Conservation (phyloP, 2,797 vertebrate genomes). For the Phoxinus dragarum region DNA sequence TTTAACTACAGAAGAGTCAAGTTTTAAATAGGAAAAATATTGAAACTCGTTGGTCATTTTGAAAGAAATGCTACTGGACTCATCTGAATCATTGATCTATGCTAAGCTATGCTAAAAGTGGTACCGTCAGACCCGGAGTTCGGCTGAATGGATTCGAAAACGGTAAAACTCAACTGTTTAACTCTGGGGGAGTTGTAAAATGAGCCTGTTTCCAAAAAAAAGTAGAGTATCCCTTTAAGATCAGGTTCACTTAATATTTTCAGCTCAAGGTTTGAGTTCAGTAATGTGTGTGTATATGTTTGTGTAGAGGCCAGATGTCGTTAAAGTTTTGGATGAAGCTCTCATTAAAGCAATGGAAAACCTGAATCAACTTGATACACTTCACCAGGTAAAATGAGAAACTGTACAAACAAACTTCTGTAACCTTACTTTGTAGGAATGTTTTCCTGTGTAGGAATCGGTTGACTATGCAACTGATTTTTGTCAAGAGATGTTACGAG, state of each 20-base stretch:
- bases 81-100: too few relatives aligned
- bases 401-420: not conserved
- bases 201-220: too few relatives aligned
- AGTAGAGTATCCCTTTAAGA: not conserved
- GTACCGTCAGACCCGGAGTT: too few relatives aligned
- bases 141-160: too few relatives aligned
- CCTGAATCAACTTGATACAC: constrained; percentile 65
- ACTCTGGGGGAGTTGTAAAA: too few relatives aligned
- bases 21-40: too few relatives aligned
- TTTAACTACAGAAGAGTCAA: too few relatives aligned
- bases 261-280: not conserved
- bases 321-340: constrained; percentile 66
- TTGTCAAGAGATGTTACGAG: not conserved
- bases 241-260: not conserved
- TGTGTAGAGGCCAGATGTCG: constrained; percentile 41
- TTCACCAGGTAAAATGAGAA: constrained; percentile 68
- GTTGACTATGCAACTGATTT: not conserved
- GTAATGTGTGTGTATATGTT: constrained; percentile 2
- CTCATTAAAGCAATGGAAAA: constrained; percentile 67
- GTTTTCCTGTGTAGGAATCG: not conserved
- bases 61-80: too few relatives aligned
- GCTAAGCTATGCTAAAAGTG: too few relatives aligned
- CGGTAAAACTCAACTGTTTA: too few relatives aligned
- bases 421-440: not conserved
- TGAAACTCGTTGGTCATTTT: too few relatives aligned